A percentile compares a stretch with the other conserved stretches of the same genome.
Evolutionary conservation across 2,888 invertebrate genomes (phyloP).

Genomic region (Panzeria rudis): DNA sequence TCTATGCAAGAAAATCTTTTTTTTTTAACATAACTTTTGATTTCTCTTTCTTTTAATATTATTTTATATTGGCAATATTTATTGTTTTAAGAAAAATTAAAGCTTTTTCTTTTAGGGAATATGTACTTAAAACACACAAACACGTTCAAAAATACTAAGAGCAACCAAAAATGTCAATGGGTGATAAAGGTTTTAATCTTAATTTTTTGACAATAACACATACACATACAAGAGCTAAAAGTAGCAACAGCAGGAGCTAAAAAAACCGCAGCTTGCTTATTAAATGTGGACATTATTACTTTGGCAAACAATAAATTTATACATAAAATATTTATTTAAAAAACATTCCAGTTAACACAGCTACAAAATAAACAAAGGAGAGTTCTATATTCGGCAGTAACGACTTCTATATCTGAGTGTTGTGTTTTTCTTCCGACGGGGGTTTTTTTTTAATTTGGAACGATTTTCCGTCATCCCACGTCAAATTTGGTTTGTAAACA

Average conservation of each 20-base stretch:
- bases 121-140: neutral
- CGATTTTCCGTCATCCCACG: no score
- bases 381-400: neutral
- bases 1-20: neutral
- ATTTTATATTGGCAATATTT: constrained; percentile 3
- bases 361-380: neutral
- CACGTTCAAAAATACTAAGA: neutral
- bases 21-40: neutral
- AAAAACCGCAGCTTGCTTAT: neutral
- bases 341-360: neutral
- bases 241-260: constrained; percentile 42
- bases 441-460: no score
- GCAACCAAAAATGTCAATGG: constrained; percentile 63
- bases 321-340: neutral
- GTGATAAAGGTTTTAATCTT: constrained; percentile 60
- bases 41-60: constrained; percentile 5
- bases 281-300: constrained; percentile 46
- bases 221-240: neutral
- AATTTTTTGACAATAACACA: neutral
- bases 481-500: no score
- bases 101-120: constrained; percentile 23
- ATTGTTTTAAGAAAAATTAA: constrained; percentile 19
- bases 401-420: neutral
- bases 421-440: no score
- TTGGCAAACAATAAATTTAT: constrained; percentile 25